Evolutionary conservation across 2,113 vertebrate genomes (phyloP).

Genomic region (Petaurus breviceps): DNA sequence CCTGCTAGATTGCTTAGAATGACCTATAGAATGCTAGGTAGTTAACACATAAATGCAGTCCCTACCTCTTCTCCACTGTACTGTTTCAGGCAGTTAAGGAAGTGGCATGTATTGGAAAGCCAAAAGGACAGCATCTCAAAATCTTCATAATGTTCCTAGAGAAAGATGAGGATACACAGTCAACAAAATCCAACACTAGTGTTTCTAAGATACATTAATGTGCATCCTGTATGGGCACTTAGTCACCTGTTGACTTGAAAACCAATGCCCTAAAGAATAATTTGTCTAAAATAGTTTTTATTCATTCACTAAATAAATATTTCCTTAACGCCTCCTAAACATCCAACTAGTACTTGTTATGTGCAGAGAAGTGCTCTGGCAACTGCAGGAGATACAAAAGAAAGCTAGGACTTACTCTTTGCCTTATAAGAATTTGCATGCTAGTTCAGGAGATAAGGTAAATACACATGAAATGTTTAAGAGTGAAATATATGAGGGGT

Average conservation of each 20-base stretch:
- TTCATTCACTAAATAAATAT: background rate
- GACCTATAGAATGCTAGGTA: background rate
- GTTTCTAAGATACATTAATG: background rate
- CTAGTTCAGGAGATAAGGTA: background rate
- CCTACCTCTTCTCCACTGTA: conserved; percentile 98
- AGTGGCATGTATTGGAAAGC: conserved; percentile 94
- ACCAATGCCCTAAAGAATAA: background rate
- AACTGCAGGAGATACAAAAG: background rate
- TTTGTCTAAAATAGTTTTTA: background rate
- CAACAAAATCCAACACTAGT: background rate
- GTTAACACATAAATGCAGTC: background rate
- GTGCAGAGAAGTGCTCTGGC: background rate
- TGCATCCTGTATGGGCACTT: background rate
- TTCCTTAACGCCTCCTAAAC: background rate
- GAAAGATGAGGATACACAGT: conserved; percentile 45
- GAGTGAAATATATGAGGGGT: background rate
- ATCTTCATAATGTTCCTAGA: conserved; percentile 91
- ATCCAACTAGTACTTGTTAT: background rate
- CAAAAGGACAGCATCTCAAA: conserved; percentile 96
- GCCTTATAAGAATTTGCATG: background rate
- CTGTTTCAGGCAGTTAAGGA: conserved; percentile 97
- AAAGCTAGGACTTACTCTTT: background rate
- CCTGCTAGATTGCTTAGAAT: background rate
- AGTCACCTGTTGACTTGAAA: background rate
- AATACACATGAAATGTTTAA: background rate